Base-by-base conservation (phyloP, 2,113 vertebrate genomes). In the Anthoscopus minutus region DNA sequence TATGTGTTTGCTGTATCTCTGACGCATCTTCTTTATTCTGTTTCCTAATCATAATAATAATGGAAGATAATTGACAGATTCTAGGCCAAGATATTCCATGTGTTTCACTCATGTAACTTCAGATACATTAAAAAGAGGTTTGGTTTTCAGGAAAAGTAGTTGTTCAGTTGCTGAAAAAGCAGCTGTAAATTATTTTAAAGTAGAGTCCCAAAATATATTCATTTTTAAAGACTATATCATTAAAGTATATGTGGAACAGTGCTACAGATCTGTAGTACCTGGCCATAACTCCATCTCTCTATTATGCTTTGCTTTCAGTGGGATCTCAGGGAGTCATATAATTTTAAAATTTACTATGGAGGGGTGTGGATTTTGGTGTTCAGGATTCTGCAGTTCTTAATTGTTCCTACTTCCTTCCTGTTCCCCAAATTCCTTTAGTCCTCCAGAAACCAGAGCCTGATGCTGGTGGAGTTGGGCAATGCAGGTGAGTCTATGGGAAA, bases 281-380 rank as follows among this genome's bases (percentile, higher is more conserved):
- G 78, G 38, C 57, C 6, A 6, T n/a, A 74, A 47, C 28, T 91
- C 47, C 17, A 73, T 86, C 40, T 69, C 54, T 92, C 42, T n/a
- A 92, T 78, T 86, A 60, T 74, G 81, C 28, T 94, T 65, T 67
- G 38, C 81, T 89, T 92, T 87, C 78, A 87, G 47, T 66, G 23
- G 33, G 48, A 81, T 38, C 27, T 48, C 57, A 56, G 73, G 78
- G 60, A 94, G 51, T 81, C 40, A 64, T 48, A 84, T 24, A 84
- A 74, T 79, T 95, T 44, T 51, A 74, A 81, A 92, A 89, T 91
- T 89, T 95, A 47, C 51, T 89, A 47, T 27, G 50, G 33, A 60
- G 13, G 9, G 6, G 24, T 81, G 33, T 5, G 10, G 18, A 30
- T 81, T 86, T 91, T 65, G 10, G 21, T 78, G 60, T 48, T 91